phyloP scores from a whole-genome alignment of 2,888 invertebrate species.

The Pelosia muscerda region DNA sequence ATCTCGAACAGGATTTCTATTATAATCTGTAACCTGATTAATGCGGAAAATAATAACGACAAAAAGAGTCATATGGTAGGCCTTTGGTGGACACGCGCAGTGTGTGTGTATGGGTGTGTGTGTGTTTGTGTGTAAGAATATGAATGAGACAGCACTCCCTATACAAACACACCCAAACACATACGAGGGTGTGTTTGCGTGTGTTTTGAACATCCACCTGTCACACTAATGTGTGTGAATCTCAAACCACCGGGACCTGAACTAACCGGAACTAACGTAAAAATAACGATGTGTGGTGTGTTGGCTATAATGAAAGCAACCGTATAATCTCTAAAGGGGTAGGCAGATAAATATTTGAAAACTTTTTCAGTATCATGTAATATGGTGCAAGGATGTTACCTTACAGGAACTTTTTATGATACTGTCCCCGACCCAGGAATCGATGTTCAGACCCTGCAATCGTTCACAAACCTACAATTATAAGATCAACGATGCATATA shows the following conservation, averaged over 20 bases:
- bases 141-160: too few relatives aligned
- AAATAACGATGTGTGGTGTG: not conserved
- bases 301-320: too few relatives aligned
- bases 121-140: not conserved
- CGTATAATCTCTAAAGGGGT: too few relatives aligned
- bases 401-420: not conserved
- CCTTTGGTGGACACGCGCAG: slow-evolving; percentile 57
- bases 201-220: not conserved
- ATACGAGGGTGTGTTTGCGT: not conserved
- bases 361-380: too few relatives aligned
- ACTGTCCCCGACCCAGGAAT: not conserved
- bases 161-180: too few relatives aligned
- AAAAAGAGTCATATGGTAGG: slow-evolving; percentile 60
- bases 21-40: slow-evolving; percentile 63
- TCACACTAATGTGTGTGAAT: not conserved
- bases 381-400: too few relatives aligned
- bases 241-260: too few relatives aligned
- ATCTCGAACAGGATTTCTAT: slow-evolving; percentile 74
- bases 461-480: not conserved
- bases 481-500: not conserved
- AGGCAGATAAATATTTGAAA: too few relatives aligned
- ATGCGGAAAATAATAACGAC: slow-evolving; percentile 69
- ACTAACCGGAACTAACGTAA: too few relatives aligned
- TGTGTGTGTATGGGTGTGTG: not conserved
- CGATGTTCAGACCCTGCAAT: not conserved